Conservation (phyloP, 1,140 invertebrate species). For the Cyclargus thomasi region DNA sequence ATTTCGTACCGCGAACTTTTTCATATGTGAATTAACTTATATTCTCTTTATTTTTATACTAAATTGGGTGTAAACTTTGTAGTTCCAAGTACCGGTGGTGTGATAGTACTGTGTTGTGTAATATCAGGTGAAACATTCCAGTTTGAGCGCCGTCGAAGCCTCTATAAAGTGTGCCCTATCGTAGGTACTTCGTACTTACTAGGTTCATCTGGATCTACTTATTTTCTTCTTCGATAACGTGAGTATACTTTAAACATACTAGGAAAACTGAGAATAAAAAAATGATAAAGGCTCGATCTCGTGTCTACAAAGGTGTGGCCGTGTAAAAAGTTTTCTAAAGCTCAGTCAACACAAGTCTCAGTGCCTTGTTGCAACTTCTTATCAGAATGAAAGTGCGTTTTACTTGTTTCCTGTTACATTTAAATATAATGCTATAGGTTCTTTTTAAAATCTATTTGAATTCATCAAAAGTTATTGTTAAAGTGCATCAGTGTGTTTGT, state of each 20-base stretch:
- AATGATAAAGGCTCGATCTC: neutral
- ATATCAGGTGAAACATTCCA: constrained; percentile 68
- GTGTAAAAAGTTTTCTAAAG: neutral
- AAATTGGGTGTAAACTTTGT: constrained; percentile 38
- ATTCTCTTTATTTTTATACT: neutral
- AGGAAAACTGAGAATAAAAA: neutral
- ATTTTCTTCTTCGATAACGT: neutral
- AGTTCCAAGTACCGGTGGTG: constrained; percentile 36
- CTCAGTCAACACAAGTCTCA: neutral
- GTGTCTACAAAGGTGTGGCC: neutral
- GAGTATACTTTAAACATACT: constrained; percentile 8
- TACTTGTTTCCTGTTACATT: neutral
- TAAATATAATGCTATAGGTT: neutral
- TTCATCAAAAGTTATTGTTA: too few relatives aligned
- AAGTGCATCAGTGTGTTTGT: too few relatives aligned
- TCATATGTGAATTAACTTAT: constrained; percentile 10
- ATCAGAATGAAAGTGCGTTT: constrained; percentile 3
- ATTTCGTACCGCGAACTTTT: constrained; percentile 56
- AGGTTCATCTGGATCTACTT: constrained; percentile 30
- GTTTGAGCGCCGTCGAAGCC: constrained; percentile 55
- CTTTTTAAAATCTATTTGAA: too few relatives aligned
- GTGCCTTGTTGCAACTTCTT: neutral
- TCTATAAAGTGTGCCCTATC: constrained; percentile 37
- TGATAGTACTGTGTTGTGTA: constrained; percentile 56
- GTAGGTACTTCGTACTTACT: constrained; percentile 19